phyloP scores from a whole-genome alignment of 37 sponge, comb jelly and placozoan genomes.

The Crambe crambe region DNA sequence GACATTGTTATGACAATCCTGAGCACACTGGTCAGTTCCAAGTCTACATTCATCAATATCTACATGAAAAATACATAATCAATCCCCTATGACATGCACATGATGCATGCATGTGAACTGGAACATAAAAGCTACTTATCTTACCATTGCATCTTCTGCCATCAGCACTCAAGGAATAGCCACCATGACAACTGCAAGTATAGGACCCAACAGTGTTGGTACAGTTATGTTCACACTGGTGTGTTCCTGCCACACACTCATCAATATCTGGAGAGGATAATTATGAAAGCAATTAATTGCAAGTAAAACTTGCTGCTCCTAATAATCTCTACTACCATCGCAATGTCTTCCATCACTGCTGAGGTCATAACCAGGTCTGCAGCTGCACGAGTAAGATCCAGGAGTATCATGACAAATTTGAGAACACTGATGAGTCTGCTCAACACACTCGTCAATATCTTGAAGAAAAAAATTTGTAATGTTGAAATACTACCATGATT shows the following conservation, averaged over 20 bases:
- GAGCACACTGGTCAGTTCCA: conserved; percentile 19
- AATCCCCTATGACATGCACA: conserved; percentile 16
- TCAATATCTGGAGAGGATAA: conserved; percentile 37
- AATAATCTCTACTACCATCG: too few relatives aligned
- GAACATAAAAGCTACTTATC: too few relatives aligned
- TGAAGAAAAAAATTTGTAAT: too few relatives aligned
- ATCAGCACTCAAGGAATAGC: conserved; percentile 21
- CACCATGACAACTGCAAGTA: conserved; percentile 39
- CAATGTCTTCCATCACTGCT: too few relatives aligned
- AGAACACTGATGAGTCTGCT: too few relatives aligned
- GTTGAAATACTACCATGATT: too few relatives aligned
- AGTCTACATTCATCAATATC: conserved; percentile 38
- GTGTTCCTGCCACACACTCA: conserved; percentile 34
- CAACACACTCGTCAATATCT: too few relatives aligned
- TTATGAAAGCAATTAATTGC: not conserved
- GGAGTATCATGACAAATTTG: too few relatives aligned
- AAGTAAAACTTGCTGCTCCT: too few relatives aligned
- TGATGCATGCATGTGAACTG: too few relatives aligned
- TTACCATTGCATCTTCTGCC: conserved; percentile 21
- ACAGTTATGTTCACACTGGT: conserved; percentile 45
- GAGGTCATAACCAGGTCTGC: too few relatives aligned
- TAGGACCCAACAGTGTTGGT: conserved; percentile 50
- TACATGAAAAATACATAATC: not conserved
- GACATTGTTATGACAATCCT: conserved; percentile 35
- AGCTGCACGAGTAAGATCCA: too few relatives aligned